Percentiles rank a stretch among this genome's conserved stretches.
These are phyloP conservation scores for Hylaeus volcanicus DNA, from an alignment of 1,140 invertebrate species.

Conservation along the genomic window DNA sequence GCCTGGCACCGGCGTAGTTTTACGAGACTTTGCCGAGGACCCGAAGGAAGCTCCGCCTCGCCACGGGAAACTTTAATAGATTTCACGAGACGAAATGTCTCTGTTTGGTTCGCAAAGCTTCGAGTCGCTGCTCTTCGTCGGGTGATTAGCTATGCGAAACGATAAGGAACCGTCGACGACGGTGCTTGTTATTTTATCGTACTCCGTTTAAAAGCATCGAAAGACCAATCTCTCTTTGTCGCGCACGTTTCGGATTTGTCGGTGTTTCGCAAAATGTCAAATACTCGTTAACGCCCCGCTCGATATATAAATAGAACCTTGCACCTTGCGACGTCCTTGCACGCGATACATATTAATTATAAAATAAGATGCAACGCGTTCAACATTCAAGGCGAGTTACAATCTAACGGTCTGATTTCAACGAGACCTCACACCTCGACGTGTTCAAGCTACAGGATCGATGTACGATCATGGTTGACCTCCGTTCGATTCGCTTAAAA, in stretches of 20 bases:
- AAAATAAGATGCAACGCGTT: constrained; percentile 13
- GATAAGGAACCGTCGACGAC: too few species aligned
- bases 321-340: constrained; percentile 55
- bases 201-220: too few species aligned
- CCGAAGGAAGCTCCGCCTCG: not conserved
- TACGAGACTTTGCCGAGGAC: not conserved
- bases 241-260: too few species aligned
- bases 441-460: not conserved
- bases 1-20: too few species aligned
- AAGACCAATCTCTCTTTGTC: too few species aligned
- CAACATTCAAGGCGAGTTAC: constrained; percentile 70
- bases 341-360: constrained; percentile 48
- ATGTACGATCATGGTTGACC: not conserved
- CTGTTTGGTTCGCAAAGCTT: not conserved
- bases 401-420: constrained; percentile 68
- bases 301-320: not conserved
- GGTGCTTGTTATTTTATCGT: too few species aligned
- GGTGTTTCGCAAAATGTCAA: not conserved
- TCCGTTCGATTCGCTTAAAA: not conserved
- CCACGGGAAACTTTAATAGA: not conserved
- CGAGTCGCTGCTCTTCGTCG: not conserved
- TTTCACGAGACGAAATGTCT: not conserved
- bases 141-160: too few species aligned
- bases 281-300: not conserved
- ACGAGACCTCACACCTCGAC: not conserved